Percentiles rank a stretch among this genome's conserved stretches.
Conservation (phyloP, 1,140 invertebrate species). For the Periplaneta americana region DNA sequence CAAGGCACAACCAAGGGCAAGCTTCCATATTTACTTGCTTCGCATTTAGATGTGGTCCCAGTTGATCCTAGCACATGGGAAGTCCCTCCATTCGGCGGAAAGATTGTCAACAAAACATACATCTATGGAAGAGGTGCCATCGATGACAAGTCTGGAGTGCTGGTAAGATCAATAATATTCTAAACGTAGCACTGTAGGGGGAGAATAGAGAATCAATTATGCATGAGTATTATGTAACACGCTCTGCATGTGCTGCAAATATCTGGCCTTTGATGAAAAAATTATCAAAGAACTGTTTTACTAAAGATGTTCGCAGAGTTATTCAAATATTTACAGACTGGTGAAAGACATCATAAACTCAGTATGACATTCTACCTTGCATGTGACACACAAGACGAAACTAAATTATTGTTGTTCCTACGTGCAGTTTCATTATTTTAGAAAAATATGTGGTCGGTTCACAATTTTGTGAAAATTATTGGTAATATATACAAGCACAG, state of each 20-base stretch:
- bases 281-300: background rate
- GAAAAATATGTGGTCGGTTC: no score
- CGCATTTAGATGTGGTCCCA: conserved; percentile 55
- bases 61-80: conserved; percentile 40
- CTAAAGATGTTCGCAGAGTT: background rate
- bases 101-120: conserved; percentile 39
- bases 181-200: background rate
- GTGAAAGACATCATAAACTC: no score
- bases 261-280: background rate
- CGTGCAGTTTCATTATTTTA: no score
- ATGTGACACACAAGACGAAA: no score
- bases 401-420: no score
- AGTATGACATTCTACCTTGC: no score
- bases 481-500: no score
- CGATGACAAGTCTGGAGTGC: conserved; percentile 47
- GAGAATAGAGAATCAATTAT: background rate
- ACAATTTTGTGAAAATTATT: no score
- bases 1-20: conserved; percentile 31
- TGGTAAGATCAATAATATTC: conserved; percentile 37
- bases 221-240: background rate
- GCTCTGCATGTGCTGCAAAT: background rate
- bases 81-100: conserved; percentile 44
- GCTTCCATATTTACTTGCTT: conserved; percentile 45
- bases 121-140: conserved; percentile 52
- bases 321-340: background rate